A percentile compares a stretch with the other conserved stretches of the same genome.
These are phyloP conservation scores for Cotesia typhae DNA, from an alignment of 1,140 invertebrate species.

Conservation along the genomic window DNA sequence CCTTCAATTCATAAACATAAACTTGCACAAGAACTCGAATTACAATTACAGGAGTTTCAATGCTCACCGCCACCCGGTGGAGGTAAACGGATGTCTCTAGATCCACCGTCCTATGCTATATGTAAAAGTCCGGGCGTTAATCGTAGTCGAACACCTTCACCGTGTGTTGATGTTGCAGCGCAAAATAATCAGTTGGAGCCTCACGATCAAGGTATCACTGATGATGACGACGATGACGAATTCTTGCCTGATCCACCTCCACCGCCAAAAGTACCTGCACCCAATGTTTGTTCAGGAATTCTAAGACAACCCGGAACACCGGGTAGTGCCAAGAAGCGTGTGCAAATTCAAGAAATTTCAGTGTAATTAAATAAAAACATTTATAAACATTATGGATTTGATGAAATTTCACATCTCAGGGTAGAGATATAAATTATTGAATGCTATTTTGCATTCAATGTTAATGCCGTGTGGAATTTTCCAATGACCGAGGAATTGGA, in stretches of 20 bases:
- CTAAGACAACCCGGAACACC: conserved; percentile 71
- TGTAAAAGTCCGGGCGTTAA: conserved; percentile 63
- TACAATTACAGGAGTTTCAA: conserved; percentile 74
- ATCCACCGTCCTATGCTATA: conserved; percentile 63
- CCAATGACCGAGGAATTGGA: conserved; percentile 34
- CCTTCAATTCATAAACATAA: conserved; percentile 70
- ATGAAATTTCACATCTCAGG: conserved; percentile 27
- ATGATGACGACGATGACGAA: conserved; percentile 63
- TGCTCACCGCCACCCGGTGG: conserved; percentile 68
- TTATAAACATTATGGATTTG: conserved; percentile 22
- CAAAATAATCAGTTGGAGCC: conserved; percentile 65
- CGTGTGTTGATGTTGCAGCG: conserved; percentile 65
- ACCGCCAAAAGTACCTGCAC: conserved; percentile 69
- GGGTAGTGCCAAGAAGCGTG: conserved; percentile 81
- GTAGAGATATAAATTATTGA: conserved; percentile 15
- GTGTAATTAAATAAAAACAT: conserved; percentile 68
- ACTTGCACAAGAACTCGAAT: conserved; percentile 73
- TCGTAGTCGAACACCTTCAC: conserved; percentile 60
- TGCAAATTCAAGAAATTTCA: conserved; percentile 88
- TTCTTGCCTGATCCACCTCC: conserved; percentile 75
- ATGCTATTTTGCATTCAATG: conserved; percentile 19
- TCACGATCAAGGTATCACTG: conserved; percentile 65
- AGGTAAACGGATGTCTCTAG: conserved; percentile 62
- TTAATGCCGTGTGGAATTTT: conserved; percentile 33
- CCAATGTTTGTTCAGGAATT: conserved; percentile 68